Percentiles rank a stretch among this genome's conserved stretches.
Conservation (phyloP, 2,888 invertebrate species). For the Tolmerus cingulatus region DNA sequence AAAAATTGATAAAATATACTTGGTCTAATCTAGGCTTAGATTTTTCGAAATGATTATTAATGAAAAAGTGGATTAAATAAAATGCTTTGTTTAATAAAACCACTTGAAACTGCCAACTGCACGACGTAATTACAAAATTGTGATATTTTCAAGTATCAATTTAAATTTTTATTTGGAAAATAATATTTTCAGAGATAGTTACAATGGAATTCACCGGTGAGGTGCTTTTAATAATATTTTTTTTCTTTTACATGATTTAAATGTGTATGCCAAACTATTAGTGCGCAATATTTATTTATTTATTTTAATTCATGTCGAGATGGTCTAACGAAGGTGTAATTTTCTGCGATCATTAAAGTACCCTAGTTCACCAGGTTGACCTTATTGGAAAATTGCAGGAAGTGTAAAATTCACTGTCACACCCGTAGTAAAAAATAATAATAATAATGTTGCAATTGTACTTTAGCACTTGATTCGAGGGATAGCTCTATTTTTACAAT, state of each 20-base stretch:
- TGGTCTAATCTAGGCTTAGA: background rate
- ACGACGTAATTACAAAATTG: background rate
- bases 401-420: background rate
- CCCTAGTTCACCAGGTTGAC: background rate
- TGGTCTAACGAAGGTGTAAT: background rate
- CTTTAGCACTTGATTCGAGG: background rate
- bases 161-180: no score
- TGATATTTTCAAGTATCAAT: background rate
- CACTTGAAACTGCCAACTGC: background rate
- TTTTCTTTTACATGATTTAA: no score
- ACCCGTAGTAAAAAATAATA: background rate
- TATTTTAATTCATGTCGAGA: background rate
- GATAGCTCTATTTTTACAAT: background rate
- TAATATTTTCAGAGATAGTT: no score
- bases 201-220: no score
- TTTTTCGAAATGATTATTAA: background rate
- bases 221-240: no score
- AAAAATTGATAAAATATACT: background rate
- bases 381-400: background rate
- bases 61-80: background rate
- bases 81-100: no score
- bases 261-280: no score
- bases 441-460: background rate
- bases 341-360: background rate
- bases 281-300: no score